Percentiles rank a stretch among this genome's conserved stretches.
Conservation (phyloP, 2,797 vertebrate genomes). For the Scolopax rusticola region DNA sequence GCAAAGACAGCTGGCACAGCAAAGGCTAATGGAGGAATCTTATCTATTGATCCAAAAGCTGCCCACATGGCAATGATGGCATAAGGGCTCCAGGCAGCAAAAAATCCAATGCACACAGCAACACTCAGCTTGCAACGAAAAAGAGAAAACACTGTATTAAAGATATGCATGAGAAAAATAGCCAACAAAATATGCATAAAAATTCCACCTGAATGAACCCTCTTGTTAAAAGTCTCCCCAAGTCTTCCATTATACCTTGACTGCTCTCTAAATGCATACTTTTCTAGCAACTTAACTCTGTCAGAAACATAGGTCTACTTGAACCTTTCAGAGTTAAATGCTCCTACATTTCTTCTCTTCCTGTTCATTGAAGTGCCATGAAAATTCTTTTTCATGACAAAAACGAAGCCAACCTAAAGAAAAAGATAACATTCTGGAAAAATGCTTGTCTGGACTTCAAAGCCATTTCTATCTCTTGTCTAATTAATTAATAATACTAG, state of each 20-base stretch:
- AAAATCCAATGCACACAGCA: constrained; percentile 83
- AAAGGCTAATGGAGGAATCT: constrained; percentile 83
- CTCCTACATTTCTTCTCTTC: neutral
- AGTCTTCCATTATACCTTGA: neutral
- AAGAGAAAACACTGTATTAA: neutral
- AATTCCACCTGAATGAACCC: neutral
- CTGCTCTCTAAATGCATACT: fast-evolving
- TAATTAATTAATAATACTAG: neutral
- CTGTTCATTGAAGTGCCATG: neutral
- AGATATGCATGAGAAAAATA: neutral
- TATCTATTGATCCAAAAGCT: constrained; percentile 80
- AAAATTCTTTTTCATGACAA: neutral
- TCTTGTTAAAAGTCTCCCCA: neutral
- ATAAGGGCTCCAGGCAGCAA: constrained; percentile 84
- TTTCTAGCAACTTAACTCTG: neutral
- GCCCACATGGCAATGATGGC: constrained; percentile 86
- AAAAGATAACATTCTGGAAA: neutral
- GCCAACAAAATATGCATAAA: neutral
- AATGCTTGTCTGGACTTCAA: neutral
- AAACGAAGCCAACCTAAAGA: neutral
- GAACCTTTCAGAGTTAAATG: neutral
- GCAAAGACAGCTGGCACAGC: constrained; percentile 84
- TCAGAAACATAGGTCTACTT: neutral
- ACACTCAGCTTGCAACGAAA: constrained; percentile 77
- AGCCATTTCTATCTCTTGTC: neutral